Evolutionary conservation across 2,797 vertebrate genomes (phyloP), one percentile per base, ranked within the genome.

Genomic region (Centroberyx gerrardi): DNA sequence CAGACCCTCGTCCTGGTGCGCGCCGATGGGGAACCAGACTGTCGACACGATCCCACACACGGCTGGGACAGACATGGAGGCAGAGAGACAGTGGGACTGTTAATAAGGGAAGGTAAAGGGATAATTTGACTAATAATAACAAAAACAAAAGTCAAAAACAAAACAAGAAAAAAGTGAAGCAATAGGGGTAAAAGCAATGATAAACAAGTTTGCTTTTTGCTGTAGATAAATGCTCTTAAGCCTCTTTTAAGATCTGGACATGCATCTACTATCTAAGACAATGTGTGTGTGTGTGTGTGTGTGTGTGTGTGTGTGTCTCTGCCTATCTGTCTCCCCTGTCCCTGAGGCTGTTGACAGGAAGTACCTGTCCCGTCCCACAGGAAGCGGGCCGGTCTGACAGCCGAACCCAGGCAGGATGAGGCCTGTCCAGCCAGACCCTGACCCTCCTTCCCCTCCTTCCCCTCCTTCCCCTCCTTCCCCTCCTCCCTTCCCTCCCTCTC

Each of bases 21-120:
- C 93, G 0, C 97, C 97, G 3, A 99, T 93, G 0, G 98, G 98
- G 83, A 99, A 99, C 98, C 98, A 99, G 74, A 98, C 90, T 0
- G 98, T 99, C 0, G 98, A 96, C 0, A 98, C 92, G 0, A 96
- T 86, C 0, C 96, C 96, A 0, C 96, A 97, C 76, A 96, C 82
- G 27, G 96, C 98, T 99, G 95, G 4, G 40, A 48, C 0, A 65
- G n/a, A 61, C 0, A 44, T 0, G 1, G 12, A 17, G 48, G 62
- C 3, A 44, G 27, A 38, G 1, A 33, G 2, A 31, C 10, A 1
- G 10, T 42, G 6, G 36, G 8, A 14, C 12, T 17, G 6, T 54
- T 44, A 33, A 4, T 36, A 28, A 62, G 38, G 1, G 33, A 31
- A 59, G 17, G 27, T 17, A 3, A 18, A 31, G 10, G 1, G 8